Evolutionary conservation across 1,140 invertebrate genomes (phyloP).

Genomic region (Harpegnathos saltator): DNA sequence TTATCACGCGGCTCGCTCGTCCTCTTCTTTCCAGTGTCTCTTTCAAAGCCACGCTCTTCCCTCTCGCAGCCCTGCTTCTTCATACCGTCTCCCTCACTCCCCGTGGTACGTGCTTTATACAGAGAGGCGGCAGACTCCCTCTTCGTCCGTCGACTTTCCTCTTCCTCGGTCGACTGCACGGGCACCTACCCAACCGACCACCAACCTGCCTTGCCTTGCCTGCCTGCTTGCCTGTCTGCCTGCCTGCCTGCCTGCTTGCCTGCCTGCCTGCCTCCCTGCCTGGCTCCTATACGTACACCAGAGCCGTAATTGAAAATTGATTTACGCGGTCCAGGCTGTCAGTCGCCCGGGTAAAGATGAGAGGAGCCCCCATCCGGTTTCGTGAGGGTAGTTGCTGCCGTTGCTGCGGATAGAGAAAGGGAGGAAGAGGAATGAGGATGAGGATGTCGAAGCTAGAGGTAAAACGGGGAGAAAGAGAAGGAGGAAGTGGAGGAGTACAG

Average conservation of each 20-base stretch:
- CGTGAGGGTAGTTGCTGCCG: constrained; percentile 60
- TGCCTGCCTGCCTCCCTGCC: constrained; percentile 54
- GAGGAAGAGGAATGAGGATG: constrained; percentile 50
- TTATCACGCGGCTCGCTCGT: constrained; percentile 55
- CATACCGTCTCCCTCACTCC: constrained; percentile 28
- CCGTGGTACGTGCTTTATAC: constrained; percentile 59
- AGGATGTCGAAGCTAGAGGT: constrained; percentile 68
- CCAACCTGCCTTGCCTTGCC: constrained; percentile 64
- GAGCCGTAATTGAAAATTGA: constrained; percentile 86
- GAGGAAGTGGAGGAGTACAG: neutral
- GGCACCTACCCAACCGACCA: constrained; percentile 67
- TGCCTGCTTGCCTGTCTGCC: too few relatives aligned
- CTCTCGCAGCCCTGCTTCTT: constrained; percentile 41
- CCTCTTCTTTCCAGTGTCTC: constrained; percentile 30
- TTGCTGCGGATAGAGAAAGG: constrained; percentile 57
- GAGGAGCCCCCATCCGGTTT: constrained; percentile 69
- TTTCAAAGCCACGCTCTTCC: constrained; percentile 25
- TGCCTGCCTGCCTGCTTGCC: constrained; percentile 55
- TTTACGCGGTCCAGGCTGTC: constrained; percentile 85
- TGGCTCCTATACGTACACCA: constrained; percentile 71
- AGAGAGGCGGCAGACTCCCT: constrained; percentile 61
- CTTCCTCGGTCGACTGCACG: constrained; percentile 67
- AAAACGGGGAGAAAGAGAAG: constrained; percentile 51
- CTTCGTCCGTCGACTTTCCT: constrained; percentile 63
- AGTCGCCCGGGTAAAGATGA: constrained; percentile 81